Evolutionary conservation across 2,888 invertebrate species (phyloP), one percentile per base, ranked within the genome.

Genomic region (Stenodera caucasica): DNA sequence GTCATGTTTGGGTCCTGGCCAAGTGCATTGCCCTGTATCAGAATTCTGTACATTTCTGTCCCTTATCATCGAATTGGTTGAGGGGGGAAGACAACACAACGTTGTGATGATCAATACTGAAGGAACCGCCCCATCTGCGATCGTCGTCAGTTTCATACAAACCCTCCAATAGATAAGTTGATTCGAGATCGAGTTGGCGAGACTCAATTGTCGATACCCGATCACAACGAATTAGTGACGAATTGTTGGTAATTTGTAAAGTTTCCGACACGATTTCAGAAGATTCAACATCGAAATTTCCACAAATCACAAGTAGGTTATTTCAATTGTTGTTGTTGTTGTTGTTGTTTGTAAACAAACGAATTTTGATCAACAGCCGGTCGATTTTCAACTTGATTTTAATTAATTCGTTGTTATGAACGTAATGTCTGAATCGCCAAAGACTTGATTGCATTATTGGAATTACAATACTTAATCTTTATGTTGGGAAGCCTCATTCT

Each of bases 81-180:
- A 7, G 52, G 65, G 63, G 64, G 63, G 62, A 49, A 51, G 58
- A 45, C 55, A 23, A 45, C 50, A 55, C 51, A 61, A 65, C 63
- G 56, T 55, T 58, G 65, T 61, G 57, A 37, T 68, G 72, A 72
- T 72, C 72, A 72, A 72, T 72, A 70, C 69, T 56, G 63, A 64
- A 65, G 70, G 70, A 67, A 57, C 70, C 70, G 70, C 70, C 70
- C 72, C 69, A 62, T 63, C 23, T 59, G 68, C 69, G 59, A 63
- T 63, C 66, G 65, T 62, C 61, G 67, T 61, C 67, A 60, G 63
- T 59, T 53, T 57, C 54, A 63, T 64, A 60, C 40, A 21, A 53
- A 26, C 51, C 61, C 35, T 55, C 54, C 49, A 37, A 53, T 63
- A 53, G 55, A 50, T 35, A 57, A 50, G 35, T 55, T 59, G 56